Conservation (phyloP, 2,797 vertebrate genomes). For the Gambelia wislizenii region DNA sequence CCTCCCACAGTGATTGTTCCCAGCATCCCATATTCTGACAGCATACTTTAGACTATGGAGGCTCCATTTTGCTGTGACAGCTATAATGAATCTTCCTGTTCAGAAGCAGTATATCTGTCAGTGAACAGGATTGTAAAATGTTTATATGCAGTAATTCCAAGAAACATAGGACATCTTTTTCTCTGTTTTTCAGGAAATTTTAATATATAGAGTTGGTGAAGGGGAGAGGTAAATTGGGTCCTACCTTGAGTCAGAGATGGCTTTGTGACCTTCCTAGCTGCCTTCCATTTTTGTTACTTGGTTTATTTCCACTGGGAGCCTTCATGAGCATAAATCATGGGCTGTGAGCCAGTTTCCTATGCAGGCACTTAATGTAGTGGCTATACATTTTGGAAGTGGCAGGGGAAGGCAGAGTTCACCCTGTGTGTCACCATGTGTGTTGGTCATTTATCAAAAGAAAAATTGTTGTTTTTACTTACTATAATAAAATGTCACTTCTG, state of each 20-base stretch:
- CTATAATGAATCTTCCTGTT: not conserved
- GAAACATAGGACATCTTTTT: not conserved
- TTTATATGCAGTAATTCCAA: not conserved
- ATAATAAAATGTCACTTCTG: not conserved
- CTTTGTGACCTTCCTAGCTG: not conserved
- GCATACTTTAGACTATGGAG: not conserved
- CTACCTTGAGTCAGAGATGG: not conserved
- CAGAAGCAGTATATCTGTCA: not conserved
- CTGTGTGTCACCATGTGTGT: not conserved
- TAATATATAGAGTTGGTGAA: not conserved
- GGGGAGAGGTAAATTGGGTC: not conserved
- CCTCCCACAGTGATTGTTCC: not conserved
- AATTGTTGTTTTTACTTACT: not conserved
- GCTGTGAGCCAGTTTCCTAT: not conserved
- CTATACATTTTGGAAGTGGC: not conserved
- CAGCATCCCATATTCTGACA: not conserved
- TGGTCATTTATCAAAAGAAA: not conserved
- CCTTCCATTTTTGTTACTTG: not conserved
- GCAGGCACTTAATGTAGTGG: not conserved
- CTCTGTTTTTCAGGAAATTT: not conserved
- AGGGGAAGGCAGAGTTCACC: not conserved
- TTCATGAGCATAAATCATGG: conserved; percentile 1
- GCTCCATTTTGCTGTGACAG: not conserved
- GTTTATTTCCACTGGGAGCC: conserved; percentile 18
- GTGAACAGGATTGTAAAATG: not conserved